These are phyloP conservation scores for Acronicta psi DNA, from an alignment of 2,888 invertebrate species.

Conservation along the genomic window DNA sequence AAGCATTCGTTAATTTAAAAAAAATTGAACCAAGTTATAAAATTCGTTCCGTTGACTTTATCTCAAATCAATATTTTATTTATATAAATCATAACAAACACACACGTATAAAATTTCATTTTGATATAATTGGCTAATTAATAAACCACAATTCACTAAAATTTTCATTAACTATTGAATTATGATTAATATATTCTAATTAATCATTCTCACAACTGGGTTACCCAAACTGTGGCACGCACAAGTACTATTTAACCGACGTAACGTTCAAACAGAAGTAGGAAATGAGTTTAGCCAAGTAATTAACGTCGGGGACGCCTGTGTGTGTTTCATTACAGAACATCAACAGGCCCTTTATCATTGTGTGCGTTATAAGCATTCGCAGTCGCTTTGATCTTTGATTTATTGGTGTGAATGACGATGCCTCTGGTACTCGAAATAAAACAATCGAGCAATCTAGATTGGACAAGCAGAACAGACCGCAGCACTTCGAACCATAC, in stretches of 20 bases:
- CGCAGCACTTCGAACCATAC: too few relatives aligned
- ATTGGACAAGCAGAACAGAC: not conserved
- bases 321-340: constrained; percentile 52
- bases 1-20: too few relatives aligned
- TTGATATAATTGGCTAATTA: too few relatives aligned
- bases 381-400: not conserved
- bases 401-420: not conserved
- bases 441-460: not conserved
- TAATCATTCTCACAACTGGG: constrained; percentile 40
- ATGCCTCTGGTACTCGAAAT: not conserved
- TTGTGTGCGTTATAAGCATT: constrained; percentile 8
- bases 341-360: constrained; percentile 38
- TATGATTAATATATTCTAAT: constrained; percentile 43
- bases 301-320: constrained; percentile 52
- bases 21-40: too few relatives aligned
- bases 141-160: not conserved
- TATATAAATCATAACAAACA: too few relatives aligned
- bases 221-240: constrained; percentile 40
- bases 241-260: constrained; percentile 46
- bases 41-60: too few relatives aligned
- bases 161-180: constrained; percentile 25
- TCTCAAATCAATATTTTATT: too few relatives aligned
- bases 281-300: constrained; percentile 60
- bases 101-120: too few relatives aligned
- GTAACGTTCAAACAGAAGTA: constrained; percentile 50